These are phyloP conservation scores for Helogale parvula DNA, from an alignment of 2,113 vertebrate genomes.

Conservation along the genomic window DNA sequence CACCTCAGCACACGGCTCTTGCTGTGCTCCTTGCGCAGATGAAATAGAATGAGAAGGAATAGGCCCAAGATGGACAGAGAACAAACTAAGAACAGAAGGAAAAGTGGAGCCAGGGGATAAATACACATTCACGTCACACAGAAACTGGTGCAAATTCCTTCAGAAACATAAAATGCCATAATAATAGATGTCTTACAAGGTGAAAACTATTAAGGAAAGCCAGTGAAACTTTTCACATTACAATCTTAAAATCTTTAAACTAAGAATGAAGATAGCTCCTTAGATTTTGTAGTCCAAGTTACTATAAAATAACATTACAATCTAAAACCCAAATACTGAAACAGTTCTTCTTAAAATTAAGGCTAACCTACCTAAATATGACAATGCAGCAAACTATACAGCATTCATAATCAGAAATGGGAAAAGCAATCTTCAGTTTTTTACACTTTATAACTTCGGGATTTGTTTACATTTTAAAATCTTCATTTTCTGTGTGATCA, in stretches of 20 bases:
- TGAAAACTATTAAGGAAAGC: not conserved
- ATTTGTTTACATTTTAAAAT: conserved; percentile 19
- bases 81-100: not conserved
- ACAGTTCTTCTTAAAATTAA: not conserved
- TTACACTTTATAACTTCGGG: not conserved
- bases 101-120: not conserved
- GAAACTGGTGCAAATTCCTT: not conserved
- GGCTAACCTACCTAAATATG: not conserved
- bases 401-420: not conserved
- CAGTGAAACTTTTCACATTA: not conserved
- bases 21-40: not conserved
- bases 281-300: not conserved
- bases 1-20: not conserved
- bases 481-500: not conserved
- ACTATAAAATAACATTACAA: not conserved
- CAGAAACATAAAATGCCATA: not conserved
- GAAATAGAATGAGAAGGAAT: not conserved
- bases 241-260: not conserved
- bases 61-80: not conserved
- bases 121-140: not conserved
- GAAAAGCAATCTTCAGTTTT: not conserved
- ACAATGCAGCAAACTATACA: not conserved
- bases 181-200: not conserved
- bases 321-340: not conserved
- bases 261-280: not conserved